Conservation (phyloP, 1,140 invertebrate genomes). For the Trichonephila clavata region DNA sequence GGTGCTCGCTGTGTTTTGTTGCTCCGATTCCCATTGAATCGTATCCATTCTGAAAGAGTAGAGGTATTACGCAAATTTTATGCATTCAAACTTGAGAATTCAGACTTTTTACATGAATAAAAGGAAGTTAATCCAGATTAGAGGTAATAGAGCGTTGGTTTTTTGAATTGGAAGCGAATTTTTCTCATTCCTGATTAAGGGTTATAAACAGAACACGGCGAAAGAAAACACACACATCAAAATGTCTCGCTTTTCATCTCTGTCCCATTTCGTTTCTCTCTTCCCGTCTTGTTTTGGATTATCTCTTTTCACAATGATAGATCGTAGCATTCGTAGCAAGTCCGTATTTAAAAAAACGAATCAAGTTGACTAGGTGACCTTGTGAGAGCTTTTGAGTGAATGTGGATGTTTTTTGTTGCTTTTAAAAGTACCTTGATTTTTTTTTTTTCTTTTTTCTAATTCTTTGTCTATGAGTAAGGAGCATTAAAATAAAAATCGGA, state of each 20-base stretch:
- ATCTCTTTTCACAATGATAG: neutral
- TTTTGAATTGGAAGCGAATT: too few species aligned
- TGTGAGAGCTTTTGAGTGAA: neutral
- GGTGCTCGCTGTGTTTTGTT: too few species aligned
- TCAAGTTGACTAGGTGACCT: neutral
- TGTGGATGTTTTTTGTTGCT: neutral
- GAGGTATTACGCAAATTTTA: neutral
- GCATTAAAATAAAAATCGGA: too few species aligned
- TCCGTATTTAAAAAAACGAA: neutral
- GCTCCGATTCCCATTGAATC: neutral
- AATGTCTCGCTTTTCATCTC: neutral
- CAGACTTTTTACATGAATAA: too few species aligned
- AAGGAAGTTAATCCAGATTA: neutral
- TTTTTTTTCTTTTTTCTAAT: neutral
- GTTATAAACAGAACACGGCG: neutral
- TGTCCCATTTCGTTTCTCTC: neutral
- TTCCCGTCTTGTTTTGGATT: neutral
- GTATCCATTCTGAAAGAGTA: neutral
- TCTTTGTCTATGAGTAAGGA: neutral
- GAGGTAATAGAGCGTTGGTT: neutral
- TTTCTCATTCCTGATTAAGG: too few species aligned
- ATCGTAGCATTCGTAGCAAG: neutral
- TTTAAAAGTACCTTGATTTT: neutral
- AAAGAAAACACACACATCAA: neutral
- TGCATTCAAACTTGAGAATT: neutral